Conservation (phyloP, 2,888 invertebrate species). For the Invenusta paracnida region DNA sequence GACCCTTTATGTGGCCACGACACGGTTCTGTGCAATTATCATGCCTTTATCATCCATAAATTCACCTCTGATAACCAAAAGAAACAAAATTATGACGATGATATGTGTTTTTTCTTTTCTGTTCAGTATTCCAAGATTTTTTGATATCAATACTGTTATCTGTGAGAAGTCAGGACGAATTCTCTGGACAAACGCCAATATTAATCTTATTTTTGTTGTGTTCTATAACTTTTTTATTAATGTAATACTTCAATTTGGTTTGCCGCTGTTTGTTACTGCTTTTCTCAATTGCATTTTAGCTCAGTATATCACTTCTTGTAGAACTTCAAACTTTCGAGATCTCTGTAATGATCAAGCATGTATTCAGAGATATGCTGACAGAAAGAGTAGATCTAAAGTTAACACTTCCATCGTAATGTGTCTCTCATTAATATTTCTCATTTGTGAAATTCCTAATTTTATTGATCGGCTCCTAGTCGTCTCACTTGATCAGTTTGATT, state of each 20-base stretch:
- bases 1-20: background rate
- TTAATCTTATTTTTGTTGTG: background rate
- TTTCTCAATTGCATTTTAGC: background rate
- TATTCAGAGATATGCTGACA: background rate
- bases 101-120: background rate
- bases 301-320: background rate
- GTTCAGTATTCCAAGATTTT: background rate
- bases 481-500: background rate
- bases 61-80: background rate
- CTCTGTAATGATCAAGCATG: background rate
- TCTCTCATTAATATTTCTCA: slow-evolving; percentile 11
- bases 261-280: background rate
- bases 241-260: background rate
- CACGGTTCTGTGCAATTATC: background rate
- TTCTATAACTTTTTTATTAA: slow-evolving; percentile 13
- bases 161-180: background rate
- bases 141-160: background rate
- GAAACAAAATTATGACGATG: background rate
- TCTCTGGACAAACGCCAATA: background rate
- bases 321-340: background rate
- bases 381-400: background rate
- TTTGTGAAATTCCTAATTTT: slow-evolving; percentile 1
- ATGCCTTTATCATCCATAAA: background rate
- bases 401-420: slow-evolving; percentile 3
- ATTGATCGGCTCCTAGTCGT: background rate